Conservation (phyloP, 1,140 invertebrate species). For the Trichomalopsis sarcophagae region DNA sequence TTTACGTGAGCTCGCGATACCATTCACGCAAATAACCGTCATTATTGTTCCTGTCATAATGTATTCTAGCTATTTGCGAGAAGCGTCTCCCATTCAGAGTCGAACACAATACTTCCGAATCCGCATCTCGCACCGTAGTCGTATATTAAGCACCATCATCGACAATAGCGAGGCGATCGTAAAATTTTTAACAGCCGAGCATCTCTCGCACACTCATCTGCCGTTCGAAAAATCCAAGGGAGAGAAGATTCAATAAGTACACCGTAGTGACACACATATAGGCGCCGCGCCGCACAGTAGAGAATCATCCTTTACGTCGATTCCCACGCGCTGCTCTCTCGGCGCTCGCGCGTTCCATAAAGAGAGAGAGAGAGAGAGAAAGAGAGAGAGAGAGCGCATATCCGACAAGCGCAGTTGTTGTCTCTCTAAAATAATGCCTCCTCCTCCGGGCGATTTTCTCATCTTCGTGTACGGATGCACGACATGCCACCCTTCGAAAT, state of each 20-base stretch:
- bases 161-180: conserved; percentile 13
- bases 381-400: no score
- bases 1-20: no score
- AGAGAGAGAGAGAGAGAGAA: no score
- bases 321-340: conserved; percentile 35
- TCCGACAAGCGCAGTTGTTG: not conserved
- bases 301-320: conserved; percentile 38
- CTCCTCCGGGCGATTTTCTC: conserved; percentile 29
- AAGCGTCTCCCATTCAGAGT: no score
- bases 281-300: not conserved
- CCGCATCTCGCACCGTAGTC: not conserved
- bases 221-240: not conserved
- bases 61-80: no score
- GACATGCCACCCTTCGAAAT: not conserved
- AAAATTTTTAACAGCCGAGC: conserved; percentile 7
- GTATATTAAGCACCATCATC: not conserved
- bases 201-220: not conserved
- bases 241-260: not conserved
- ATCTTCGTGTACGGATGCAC: not conserved
- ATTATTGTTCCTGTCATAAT: no score
- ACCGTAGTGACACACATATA: not conserved
- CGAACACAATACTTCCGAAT: not conserved
- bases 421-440: conserved; percentile 35
- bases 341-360: no score
- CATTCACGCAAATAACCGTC: no score